phyloP scores from a whole-genome alignment of 2,888 invertebrate species.

The Formica aserva region DNA sequence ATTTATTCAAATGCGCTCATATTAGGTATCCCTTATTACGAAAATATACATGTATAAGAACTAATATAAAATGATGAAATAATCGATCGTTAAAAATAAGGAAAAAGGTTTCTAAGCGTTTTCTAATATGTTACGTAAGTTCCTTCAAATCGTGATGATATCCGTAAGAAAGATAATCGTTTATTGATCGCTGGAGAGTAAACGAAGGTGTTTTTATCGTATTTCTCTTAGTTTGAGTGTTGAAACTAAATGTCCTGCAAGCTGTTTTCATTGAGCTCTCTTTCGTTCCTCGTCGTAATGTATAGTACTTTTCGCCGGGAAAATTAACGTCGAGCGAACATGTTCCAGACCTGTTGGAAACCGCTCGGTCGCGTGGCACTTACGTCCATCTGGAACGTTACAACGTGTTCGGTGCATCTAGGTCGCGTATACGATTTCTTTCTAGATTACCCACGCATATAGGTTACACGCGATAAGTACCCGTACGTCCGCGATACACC shows the following conservation, averaged over 20 bases:
- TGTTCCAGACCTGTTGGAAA: conserved; percentile 59
- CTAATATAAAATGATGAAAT: too few species aligned
- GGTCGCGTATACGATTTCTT: conserved; percentile 55
- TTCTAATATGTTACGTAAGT: background rate
- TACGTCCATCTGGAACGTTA: conserved; percentile 62
- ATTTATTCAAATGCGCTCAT: conserved; percentile 30
- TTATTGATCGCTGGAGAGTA: background rate
- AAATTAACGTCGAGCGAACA: conserved; percentile 70
- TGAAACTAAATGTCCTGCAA: conserved; percentile 28
- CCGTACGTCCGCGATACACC: conserved; percentile 42
- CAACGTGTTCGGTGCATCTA: conserved; percentile 53
- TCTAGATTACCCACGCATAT: conserved; percentile 50
- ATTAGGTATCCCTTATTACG: conserved; percentile 58
- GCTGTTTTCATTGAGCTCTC: conserved; percentile 35
- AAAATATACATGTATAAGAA: background rate
- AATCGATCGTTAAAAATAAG: background rate
- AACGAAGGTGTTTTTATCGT: conserved; percentile 22
- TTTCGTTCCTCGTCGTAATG: conserved; percentile 47
- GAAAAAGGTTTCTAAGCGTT: background rate
- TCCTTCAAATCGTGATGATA: background rate
- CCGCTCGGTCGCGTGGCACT: conserved; percentile 48
- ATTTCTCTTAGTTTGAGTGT: conserved; percentile 27
- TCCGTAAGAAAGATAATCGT: conserved; percentile 15
- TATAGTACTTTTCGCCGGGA: conserved; percentile 57
- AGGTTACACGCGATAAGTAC: conserved; percentile 51